These are phyloP conservation scores for Troilus luridus DNA, from an alignment of 2,888 invertebrate genomes.

Conservation along the genomic window DNA sequence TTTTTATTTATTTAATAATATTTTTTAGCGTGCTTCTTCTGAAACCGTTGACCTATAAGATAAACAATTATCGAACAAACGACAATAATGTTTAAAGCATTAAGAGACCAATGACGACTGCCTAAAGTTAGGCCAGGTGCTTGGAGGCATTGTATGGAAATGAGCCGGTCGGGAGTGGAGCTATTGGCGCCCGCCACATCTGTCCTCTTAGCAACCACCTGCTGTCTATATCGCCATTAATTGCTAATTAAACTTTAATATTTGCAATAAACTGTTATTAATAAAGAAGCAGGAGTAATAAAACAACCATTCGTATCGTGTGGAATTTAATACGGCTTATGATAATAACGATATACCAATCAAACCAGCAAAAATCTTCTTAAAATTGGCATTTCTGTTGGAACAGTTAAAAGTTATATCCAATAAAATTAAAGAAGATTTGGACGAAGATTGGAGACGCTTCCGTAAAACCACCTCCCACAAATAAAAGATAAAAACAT, in stretches of 20 bases:
- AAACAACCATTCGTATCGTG: neutral
- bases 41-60: neutral
- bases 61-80: neutral
- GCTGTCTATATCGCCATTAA: neutral
- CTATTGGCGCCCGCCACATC: constrained; percentile 19
- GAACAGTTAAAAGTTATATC: too few species aligned
- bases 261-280: neutral
- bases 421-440: too few species aligned
- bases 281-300: neutral
- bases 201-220: neutral
- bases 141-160: constrained; percentile 30
- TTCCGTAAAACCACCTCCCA: too few species aligned
- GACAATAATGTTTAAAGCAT: neutral
- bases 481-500: too few species aligned
- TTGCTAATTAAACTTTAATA: neutral
- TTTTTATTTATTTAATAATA: too few species aligned
- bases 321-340: too few species aligned
- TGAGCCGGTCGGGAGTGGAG: neutral
- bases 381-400: too few species aligned
- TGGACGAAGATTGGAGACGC: too few species aligned
- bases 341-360: too few species aligned
- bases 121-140: constrained; percentile 29
- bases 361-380: neutral
- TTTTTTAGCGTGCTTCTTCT: neutral
- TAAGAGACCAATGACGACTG: neutral